Evolutionary conservation across 2,888 invertebrate genomes (phyloP).

Genomic region (Vesta saturnalis): DNA sequence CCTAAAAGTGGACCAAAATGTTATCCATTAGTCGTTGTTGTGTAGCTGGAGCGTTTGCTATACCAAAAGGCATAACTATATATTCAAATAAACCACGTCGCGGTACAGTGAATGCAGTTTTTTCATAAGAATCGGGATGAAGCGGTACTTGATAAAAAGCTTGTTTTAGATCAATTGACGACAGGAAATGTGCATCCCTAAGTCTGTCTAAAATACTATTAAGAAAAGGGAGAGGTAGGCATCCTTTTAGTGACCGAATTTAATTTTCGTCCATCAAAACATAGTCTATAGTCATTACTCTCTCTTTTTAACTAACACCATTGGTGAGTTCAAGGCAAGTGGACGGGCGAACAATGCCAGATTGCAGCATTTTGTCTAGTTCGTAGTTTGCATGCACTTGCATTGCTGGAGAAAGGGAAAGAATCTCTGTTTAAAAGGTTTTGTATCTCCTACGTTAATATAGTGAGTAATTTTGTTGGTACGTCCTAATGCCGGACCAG

Average conservation of each 20-base stretch:
- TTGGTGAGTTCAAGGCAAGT: conserved; percentile 44
- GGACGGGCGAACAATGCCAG: not conserved
- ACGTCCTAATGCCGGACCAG: not conserved
- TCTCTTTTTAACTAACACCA: conserved; percentile 47
- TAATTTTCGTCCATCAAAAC: conserved; percentile 46
- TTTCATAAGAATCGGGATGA: conserved; percentile 36
- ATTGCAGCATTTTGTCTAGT: not conserved
- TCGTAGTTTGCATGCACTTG: not conserved
- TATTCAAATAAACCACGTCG: too few relatives aligned
- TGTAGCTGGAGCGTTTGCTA: too few relatives aligned
- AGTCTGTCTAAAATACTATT: conserved; percentile 44
- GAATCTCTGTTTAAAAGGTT: conserved; percentile 11
- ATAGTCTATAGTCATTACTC: conserved; percentile 41
- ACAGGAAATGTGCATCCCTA: conserved; percentile 42
- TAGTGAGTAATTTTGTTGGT: not conserved
- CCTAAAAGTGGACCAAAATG: too few relatives aligned
- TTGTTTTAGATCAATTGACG: conserved; percentile 42
- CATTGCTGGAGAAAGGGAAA: conserved; percentile 7
- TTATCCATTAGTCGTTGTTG: too few relatives aligned
- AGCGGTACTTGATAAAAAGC: conserved; percentile 49
- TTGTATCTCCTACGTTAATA: not conserved
- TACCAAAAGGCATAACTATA: too few relatives aligned
- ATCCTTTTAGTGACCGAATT: conserved; percentile 46
- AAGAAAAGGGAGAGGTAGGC: conserved; percentile 47
- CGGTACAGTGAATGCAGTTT: too few relatives aligned